Evolutionary conservation across 2,113 vertebrate genomes (phyloP), one percentile per base, ranked within the genome.

Genomic region (Gymnorhina tibicen): DNA sequence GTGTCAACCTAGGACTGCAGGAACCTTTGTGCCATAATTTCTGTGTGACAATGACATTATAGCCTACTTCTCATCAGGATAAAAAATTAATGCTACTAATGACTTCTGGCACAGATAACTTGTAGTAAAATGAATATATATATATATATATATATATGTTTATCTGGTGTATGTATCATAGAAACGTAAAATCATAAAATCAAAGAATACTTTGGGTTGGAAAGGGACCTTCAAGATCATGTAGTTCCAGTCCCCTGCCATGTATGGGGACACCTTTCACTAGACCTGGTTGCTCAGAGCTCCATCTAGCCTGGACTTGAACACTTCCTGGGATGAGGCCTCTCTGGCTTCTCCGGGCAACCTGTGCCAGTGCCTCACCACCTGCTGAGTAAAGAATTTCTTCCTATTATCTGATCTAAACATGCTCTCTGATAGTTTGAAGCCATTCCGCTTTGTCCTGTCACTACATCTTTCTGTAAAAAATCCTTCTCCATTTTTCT

Each of bases 51-150:
- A 16, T 50, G 23, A 15, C 16, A 52, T 16, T 24, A 68, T 18
- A 56, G 2, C 3, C 11, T 60, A 16, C 4, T 59, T 73, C 0
- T 0, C 6, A 39, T 1, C 35, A 30, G 8, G 10, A 52, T 59
- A 20, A 79, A 60, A 55, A 58, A 60, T 8, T 1, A 49, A 41
- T 35, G 12, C 7, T 37, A 7, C 2, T 68, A 14, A 82, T 67
- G 13, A 39, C 14, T 92, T 41, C 49, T 52, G 66, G 5, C 27
- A 62, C 7, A 76, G 33, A 26, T 11, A 88, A 35, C 3, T 5
- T 30, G 12, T 32, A 59, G 32, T 22, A 85, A 44, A 79, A 72
- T 60, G 59, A 72, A 21, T 1, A 17, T 21, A 63, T 17, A 44
- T 10, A 16, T 3, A 58, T 39, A 42, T 23, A 6, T 16, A 6